These are phyloP conservation scores for Oxyura jamaicensis DNA, from an alignment of 2,113 vertebrate genomes.

Conservation along the genomic window DNA sequence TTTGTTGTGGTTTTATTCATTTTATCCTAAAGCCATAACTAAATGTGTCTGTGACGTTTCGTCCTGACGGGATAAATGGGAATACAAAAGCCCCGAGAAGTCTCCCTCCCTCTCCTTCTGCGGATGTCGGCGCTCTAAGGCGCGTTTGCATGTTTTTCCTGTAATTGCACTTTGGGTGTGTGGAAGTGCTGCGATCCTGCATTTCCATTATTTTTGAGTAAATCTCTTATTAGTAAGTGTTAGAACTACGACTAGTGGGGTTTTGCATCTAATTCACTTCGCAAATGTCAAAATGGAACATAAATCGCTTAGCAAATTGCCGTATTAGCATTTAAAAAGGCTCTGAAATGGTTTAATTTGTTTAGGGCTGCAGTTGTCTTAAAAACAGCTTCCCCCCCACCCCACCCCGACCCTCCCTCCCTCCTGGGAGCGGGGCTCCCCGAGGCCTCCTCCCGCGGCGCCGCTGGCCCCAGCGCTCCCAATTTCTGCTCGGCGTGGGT, in stretches of 20 bases:
- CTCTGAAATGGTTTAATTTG: conserved; percentile 66
- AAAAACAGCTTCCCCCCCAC: conserved; percentile 19
- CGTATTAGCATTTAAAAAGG: conserved; percentile 66
- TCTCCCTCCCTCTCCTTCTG: not conserved
- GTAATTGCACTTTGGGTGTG: conserved; percentile 45
- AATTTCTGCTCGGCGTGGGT: conserved; percentile 51
- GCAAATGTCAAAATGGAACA: conserved; percentile 61
- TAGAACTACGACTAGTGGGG: conserved; percentile 48
- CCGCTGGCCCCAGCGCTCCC: not conserved
- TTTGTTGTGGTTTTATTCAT: conserved; percentile 63
- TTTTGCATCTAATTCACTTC: conserved; percentile 69
- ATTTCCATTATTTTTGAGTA: conserved; percentile 62
- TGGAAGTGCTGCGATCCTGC: not conserved
- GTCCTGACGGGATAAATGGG: conserved; percentile 56
- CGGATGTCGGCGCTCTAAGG: not conserved
- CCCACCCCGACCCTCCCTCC: conserved; percentile 37
- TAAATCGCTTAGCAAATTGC: conserved; percentile 67
- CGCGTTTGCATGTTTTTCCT: conserved; percentile 30
- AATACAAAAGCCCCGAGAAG: conserved; percentile 20
- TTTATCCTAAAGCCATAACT: conserved; percentile 63
- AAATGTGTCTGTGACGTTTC: conserved; percentile 54
- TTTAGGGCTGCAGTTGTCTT: conserved; percentile 50
- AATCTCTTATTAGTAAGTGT: conserved; percentile 62
- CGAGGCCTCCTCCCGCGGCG: not conserved
- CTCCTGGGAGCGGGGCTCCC: not conserved